phyloP scores from a whole-genome alignment of 1,140 invertebrate species.

The Schmidtea mediterranea region DNA sequence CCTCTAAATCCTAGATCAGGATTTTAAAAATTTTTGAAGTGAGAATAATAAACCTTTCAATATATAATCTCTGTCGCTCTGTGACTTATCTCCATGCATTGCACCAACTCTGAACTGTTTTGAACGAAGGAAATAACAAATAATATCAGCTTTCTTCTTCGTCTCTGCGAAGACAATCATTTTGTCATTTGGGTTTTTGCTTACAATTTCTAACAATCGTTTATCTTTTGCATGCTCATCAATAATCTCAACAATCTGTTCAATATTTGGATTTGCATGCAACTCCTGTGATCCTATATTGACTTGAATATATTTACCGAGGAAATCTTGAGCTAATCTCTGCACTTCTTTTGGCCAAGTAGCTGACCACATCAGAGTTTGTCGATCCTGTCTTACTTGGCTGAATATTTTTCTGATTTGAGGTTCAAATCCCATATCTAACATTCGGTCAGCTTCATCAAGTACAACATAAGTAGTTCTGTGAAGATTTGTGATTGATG shows the following conservation, averaged over 20 bases:
- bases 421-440: slow-evolving; percentile 97
- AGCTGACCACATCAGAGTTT: slow-evolving; percentile 89
- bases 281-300: slow-evolving; percentile 73
- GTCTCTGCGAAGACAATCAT: slow-evolving; percentile 94
- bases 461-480: slow-evolving; percentile 75
- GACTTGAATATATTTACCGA: slow-evolving; percentile 62
- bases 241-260: slow-evolving; percentile 75
- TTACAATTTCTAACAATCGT: background rate
- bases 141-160: slow-evolving; percentile 76
- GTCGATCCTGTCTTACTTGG: slow-evolving; percentile 43
- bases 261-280: slow-evolving; percentile 82
- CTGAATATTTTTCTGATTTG: slow-evolving; percentile 42
- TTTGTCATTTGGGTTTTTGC: slow-evolving; percentile 29
- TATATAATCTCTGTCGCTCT: slow-evolving; percentile 82
- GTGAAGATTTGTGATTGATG: slow-evolving; percentile 54
- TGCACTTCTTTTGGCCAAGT: slow-evolving; percentile 92
- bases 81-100: slow-evolving; percentile 92
- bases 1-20: slow-evolving; percentile 63
- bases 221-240: slow-evolving; percentile 32
- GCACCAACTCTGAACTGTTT: slow-evolving; percentile 51
- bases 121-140: slow-evolving; percentile 63
- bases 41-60: slow-evolving; percentile 38
- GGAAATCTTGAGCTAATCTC: slow-evolving; percentile 67
- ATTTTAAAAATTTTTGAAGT: slow-evolving; percentile 11
- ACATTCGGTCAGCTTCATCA: slow-evolving; percentile 92